These are phyloP conservation scores for Brachionichthys hirsutus DNA, from an alignment of 2,113 vertebrate species.

Conservation along the genomic window DNA sequence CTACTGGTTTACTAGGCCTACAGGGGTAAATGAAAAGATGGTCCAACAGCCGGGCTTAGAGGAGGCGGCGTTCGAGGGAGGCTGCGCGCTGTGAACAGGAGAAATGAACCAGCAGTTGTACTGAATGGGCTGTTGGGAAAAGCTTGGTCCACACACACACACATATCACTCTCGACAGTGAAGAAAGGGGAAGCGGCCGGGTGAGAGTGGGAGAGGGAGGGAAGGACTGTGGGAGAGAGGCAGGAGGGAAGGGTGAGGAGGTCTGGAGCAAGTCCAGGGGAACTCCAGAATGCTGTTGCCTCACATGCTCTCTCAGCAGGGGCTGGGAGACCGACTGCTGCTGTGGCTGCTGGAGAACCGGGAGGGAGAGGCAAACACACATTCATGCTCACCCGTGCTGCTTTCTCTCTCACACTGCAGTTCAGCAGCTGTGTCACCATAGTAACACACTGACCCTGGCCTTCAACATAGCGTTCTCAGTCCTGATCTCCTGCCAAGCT, in stretches of 20 bases:
- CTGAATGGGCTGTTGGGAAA: conserved; percentile 35
- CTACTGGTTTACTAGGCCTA: conserved; percentile 14
- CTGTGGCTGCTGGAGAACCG: conserved; percentile 42
- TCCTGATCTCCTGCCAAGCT: conserved; percentile 51
- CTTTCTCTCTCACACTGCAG: conserved; percentile 12
- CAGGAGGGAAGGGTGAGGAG: conserved; percentile 64
- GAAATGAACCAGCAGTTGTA: conserved; percentile 47
- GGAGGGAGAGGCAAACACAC: conserved; percentile 12
- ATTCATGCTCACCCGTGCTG: conserved; percentile 16
- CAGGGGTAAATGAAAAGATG: conserved; percentile 19
- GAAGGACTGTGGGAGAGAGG: conserved; percentile 56
- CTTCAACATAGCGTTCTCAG: conserved; percentile 41
- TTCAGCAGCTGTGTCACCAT: conserved; percentile 14
- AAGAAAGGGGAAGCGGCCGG: conserved; percentile 51
- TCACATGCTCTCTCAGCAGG: conserved; percentile 63
- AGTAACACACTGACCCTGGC: conserved; percentile 74
- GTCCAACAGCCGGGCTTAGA: conserved; percentile 25
- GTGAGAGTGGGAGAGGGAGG: conserved; percentile 44
- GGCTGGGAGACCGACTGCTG: conserved; percentile 53
- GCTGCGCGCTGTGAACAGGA: conserved; percentile 31
- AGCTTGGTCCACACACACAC: conserved; percentile 12
- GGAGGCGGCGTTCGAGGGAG: conserved; percentile 33
- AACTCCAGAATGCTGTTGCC: conserved; percentile 79
- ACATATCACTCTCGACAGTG: conserved; percentile 7
- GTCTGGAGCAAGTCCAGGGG: conserved; percentile 78